Base-by-base conservation (phyloP, 2,888 invertebrate species). In the Teleiodes luculella region DNA sequence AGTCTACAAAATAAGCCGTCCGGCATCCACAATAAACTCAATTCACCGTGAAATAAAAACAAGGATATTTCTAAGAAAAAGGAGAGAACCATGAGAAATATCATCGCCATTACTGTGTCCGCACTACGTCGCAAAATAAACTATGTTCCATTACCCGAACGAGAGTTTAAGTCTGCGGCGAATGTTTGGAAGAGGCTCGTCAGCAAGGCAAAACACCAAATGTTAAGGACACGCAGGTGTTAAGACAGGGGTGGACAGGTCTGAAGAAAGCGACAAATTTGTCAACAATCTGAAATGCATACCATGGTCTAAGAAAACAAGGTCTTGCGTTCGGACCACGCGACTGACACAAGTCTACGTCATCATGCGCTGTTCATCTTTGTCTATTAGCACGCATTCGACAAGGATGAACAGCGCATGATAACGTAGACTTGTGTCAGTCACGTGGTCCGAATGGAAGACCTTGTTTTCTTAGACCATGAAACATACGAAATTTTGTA, bases 161-260 rank as follows among this genome's bases (percentile, higher is more conserved):
- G 87, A 80, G 83, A 84, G 73, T 86, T 86, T 86, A 86, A 86
- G 86, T 86, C 86, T 76, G 83, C 71, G 62, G 70, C 68, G 77
- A 83, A 82, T 80, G 80, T 74, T 71, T 70, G 67, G 65, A 67
- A 72, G 72, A 66, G 67, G 70, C 70, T 77, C 78, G 78, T 77
- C 77, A 74, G 74, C 70, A 70, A 78, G 65, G 68, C 73, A 72
- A 68, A 76, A 78, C 80, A 78, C 75, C 41, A 48, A 31, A 55
- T 39, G 43, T 24, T 39, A 35, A 18, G 45, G 13, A 16, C 5
- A 20, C 5, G 47, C 31, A 33, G 31, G 35, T 24, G 35, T 2
- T n/a, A 48, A 18, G 35, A 18, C 31, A 33, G 31, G 35, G n/a
- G 35, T 2, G 6, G 36, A 18, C 20, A 18, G 35, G 14, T 24